Conservation (phyloP, 2,113 vertebrate genomes). For the Leuciscus idus region DNA sequence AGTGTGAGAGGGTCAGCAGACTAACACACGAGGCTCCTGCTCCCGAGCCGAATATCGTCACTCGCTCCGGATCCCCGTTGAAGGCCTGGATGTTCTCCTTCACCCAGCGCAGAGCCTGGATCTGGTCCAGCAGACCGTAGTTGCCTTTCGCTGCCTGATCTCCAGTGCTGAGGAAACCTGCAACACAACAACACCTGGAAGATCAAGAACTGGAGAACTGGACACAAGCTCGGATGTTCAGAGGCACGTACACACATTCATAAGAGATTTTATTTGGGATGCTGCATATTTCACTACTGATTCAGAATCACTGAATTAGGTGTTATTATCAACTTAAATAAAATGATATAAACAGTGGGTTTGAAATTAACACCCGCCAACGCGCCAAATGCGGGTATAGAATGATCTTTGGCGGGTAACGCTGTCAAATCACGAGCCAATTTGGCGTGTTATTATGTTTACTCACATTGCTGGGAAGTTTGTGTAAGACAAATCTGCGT, state of each 20-base stretch:
- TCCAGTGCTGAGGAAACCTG: slow-evolving; percentile 95
- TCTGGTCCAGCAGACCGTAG: slow-evolving; percentile 95
- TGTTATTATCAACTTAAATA: no score
- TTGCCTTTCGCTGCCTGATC: slow-evolving; percentile 97
- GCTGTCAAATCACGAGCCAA: no score
- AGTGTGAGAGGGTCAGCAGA: slow-evolving; percentile 93
- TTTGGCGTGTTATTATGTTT: no score
- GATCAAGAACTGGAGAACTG: neutral
- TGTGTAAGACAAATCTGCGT: no score
- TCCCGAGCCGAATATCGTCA: slow-evolving; percentile 96
- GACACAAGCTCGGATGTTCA: neutral
- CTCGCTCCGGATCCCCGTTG: slow-evolving; percentile 90
- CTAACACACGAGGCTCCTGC: slow-evolving; percentile 97
- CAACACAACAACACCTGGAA: neutral
- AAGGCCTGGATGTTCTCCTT: slow-evolving; percentile 95
- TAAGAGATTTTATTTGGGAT: neutral
- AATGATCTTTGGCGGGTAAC: no score
- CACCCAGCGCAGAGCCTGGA: slow-evolving; percentile 95
- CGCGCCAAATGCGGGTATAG: no score
- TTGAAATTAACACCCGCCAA: no score
- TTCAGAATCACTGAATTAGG: neutral
- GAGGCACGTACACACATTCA: neutral
- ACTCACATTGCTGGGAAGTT: no score
- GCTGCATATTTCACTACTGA: neutral
- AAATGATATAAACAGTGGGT: no score